Conservation (phyloP, 2,888 invertebrate genomes). For the Rapana venosa region DNA sequence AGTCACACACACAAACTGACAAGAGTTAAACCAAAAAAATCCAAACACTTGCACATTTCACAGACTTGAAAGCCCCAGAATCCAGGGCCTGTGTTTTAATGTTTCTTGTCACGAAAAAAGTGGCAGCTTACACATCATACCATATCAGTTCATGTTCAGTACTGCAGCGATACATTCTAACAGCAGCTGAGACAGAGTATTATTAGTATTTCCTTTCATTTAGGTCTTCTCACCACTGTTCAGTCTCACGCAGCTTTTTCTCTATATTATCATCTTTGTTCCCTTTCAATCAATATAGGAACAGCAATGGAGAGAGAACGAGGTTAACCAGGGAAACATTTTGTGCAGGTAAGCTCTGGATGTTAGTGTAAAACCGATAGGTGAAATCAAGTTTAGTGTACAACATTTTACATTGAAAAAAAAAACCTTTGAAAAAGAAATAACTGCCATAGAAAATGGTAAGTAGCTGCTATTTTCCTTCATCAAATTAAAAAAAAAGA, state of each 20-base stretch:
- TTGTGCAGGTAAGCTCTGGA: neutral
- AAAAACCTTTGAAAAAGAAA: neutral
- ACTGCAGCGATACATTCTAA: conserved; percentile 40
- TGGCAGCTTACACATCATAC: conserved; percentile 39
- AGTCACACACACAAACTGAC: neutral
- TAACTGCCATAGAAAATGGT: neutral
- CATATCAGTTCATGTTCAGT: conserved; percentile 23
- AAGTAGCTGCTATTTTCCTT: neutral
- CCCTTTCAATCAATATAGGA: neutral
- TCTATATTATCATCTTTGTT: neutral
- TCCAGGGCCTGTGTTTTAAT: conserved; percentile 43
- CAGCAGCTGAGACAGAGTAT: conserved; percentile 43
- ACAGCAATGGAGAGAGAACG: neutral
- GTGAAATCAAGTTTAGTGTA: no score
- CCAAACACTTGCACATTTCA: conserved; percentile 19
- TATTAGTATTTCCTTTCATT: conserved; percentile 15
- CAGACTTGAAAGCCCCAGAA: conserved; percentile 47
- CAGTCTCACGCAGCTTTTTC: neutral
- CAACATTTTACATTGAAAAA: neutral
- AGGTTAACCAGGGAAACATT: neutral
- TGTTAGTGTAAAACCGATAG: neutral
- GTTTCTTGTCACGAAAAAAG: conserved; percentile 38
- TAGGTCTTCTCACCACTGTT: neutral
- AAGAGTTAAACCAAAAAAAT: neutral
- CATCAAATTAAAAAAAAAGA: neutral